These are phyloP conservation scores for Agrotis segetum DNA, from an alignment of 2,888 invertebrate genomes.

Conservation along the genomic window DNA sequence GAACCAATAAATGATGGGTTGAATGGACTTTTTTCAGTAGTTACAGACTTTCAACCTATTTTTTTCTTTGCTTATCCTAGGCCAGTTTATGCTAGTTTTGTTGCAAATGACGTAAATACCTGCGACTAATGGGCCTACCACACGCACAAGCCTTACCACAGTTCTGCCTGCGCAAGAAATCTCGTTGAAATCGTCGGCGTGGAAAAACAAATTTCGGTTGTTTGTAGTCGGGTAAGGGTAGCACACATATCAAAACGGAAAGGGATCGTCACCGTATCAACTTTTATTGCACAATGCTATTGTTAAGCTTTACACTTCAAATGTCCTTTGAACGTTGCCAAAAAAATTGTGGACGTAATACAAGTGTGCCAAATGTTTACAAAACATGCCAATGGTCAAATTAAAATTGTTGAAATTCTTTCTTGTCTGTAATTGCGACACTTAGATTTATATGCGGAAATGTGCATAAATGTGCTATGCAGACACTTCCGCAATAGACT, in stretches of 20 bases:
- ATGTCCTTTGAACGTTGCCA: slow-evolving; percentile 26
- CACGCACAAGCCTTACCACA: too few species aligned
- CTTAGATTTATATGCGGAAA: slow-evolving; percentile 16
- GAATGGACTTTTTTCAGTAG: background rate
- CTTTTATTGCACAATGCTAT: background rate
- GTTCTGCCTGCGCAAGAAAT: too few species aligned
- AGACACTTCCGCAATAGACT: background rate
- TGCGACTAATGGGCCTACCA: too few species aligned
- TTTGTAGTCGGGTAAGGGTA: too few species aligned
- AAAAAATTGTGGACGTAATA: slow-evolving; percentile 1
- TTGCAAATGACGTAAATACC: background rate
- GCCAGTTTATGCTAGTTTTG: background rate
- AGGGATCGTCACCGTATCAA: too few species aligned
- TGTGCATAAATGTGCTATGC: background rate
- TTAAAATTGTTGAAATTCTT: slow-evolving; percentile 4
- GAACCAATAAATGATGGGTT: slow-evolving; percentile 18
- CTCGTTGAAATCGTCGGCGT: too few species aligned
- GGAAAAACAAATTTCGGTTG: too few species aligned
- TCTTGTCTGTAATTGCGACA: background rate
- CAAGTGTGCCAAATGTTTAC: slow-evolving; percentile 20
- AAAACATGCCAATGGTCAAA: slow-evolving; percentile 9
- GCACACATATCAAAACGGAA: too few species aligned
- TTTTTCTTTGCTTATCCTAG: background rate
- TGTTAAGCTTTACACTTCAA: too few species aligned
- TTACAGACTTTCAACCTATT: background rate